Conservation (phyloP, 2,797 vertebrate genomes). For the Galaxias olidus region DNA sequence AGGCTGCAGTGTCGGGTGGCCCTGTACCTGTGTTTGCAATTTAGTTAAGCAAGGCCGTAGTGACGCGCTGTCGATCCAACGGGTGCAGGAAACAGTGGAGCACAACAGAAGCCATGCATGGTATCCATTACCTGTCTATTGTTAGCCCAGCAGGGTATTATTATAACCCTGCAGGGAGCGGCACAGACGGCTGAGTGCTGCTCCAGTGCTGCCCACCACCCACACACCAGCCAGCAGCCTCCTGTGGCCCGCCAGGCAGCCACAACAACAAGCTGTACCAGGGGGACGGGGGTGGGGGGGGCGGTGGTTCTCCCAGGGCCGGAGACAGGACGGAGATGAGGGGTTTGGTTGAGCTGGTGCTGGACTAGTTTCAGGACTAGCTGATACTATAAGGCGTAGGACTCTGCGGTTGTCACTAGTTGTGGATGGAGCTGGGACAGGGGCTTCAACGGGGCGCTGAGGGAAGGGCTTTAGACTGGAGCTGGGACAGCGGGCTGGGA, state of each 20-base stretch:
- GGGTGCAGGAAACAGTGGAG: constrained; percentile 61
- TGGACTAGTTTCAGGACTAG: too few relatives aligned
- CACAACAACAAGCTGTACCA: constrained; percentile 24
- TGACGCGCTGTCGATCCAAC: constrained; percentile 39
- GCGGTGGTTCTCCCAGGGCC: too few relatives aligned
- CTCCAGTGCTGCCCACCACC: constrained; percentile 52
- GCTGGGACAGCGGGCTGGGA: too few relatives aligned
- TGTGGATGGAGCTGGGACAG: constrained; percentile 4
- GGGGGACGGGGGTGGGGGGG: too few relatives aligned
- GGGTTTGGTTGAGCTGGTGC: too few relatives aligned
- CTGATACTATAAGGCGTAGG: too few relatives aligned
- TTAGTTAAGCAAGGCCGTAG: neutral
- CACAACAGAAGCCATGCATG: constrained; percentile 58
- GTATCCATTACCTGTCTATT: constrained; percentile 76
- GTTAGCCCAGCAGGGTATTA: constrained; percentile 71
- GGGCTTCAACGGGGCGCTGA: too few relatives aligned
- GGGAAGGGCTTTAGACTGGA: too few relatives aligned
- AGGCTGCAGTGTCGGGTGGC: constrained; percentile 42
- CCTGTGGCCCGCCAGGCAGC: constrained; percentile 19
- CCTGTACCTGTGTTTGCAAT: constrained; percentile 28
- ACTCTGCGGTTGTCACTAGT: neutral
- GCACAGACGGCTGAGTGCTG: constrained; percentile 57
- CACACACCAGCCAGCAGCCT: neutral
- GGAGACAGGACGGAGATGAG: too few relatives aligned
- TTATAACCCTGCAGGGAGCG: constrained; percentile 54